Conservation (phyloP, 2,888 invertebrate genomes). For the Sphaerophoria taeniata region DNA sequence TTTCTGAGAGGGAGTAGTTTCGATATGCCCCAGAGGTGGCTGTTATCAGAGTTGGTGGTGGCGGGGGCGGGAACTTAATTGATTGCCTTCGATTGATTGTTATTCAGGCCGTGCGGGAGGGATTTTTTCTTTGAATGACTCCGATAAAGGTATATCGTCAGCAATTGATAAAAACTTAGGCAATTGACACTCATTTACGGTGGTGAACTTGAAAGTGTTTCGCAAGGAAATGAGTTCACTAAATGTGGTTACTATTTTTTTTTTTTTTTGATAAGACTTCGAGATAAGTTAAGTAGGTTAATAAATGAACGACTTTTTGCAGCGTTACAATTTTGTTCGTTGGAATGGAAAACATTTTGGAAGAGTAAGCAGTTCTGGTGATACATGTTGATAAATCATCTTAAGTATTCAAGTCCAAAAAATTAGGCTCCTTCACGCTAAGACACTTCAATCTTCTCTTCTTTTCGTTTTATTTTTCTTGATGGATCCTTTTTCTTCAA, state of each 20-base stretch:
- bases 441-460: constrained; percentile 2
- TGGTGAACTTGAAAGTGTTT: constrained; percentile 24
- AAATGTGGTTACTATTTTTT: background rate
- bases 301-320: background rate
- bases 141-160: constrained; percentile 22
- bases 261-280: constrained; percentile 12
- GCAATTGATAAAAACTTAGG: constrained; percentile 18
- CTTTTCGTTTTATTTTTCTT: constrained; percentile 1
- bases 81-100: constrained; percentile 64
- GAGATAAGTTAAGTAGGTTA: constrained; percentile 15
- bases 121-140: constrained; percentile 14
- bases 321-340: too few relatives aligned
- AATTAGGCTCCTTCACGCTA: constrained; percentile 39
- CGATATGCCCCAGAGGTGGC: background rate
- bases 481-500: constrained; percentile 41
- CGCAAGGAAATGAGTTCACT: background rate
- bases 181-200: constrained; percentile 18
- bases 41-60: constrained; percentile 43
- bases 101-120: constrained; percentile 5
- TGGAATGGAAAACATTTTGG: too few relatives aligned
- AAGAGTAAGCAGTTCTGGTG: background rate
- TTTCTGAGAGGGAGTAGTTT: constrained; percentile 56
- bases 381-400: background rate
- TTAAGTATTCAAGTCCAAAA: background rate
- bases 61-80: constrained; percentile 43